Base-by-base conservation (phyloP, 2,797 vertebrate genomes). In the Allenopithecus nigroviridis region DNA sequence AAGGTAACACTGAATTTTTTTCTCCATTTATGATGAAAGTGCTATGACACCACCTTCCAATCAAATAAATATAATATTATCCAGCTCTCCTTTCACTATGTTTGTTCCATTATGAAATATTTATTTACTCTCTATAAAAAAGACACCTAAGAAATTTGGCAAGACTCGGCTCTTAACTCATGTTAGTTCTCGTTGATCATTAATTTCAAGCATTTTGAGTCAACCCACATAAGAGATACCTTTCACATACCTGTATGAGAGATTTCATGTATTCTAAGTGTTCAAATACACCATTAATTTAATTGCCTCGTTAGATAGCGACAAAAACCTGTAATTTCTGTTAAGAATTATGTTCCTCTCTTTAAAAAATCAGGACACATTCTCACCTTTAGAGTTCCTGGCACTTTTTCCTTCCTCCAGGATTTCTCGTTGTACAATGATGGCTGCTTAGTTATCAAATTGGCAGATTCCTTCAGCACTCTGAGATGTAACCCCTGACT, bases 331-430 rank as follows among this genome's bases (percentile, higher is more conserved):
- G 36, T 70, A 76, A 84, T 57, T 91, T 95, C 33, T 88, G 2
- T 36, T 76, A 84, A 74, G 46, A 85, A 93, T 79, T 89, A 21
- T 41, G 2, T 30, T 70, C 24, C 11, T 93, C 46, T 33, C n/a
- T 93, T 89, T 61, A 68, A 93, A 84, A 95, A 36, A 41, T 8
- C 33, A 8, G 55, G 12, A 64, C 2, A 64, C 2, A 33, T 59
- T 91, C 14, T 95, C 85, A 92, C 50, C 57, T 90, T 88, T 28
- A 61, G 33, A 79, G 59, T 68, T 96, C 41, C 48, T 96, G 96
- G 64, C 36, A 75, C 41, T 61, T 84, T 43, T 88, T 1, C 16
- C 7, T 83, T 83, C 80, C 68, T 95, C 53, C 46, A 83, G 61
- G 53, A 79, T 84, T 90, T 94, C 46, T 79, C 81, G 33, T 0